Conservation (phyloP, 2,888 invertebrate species). For the Sarcophaga carnaria region DNA sequence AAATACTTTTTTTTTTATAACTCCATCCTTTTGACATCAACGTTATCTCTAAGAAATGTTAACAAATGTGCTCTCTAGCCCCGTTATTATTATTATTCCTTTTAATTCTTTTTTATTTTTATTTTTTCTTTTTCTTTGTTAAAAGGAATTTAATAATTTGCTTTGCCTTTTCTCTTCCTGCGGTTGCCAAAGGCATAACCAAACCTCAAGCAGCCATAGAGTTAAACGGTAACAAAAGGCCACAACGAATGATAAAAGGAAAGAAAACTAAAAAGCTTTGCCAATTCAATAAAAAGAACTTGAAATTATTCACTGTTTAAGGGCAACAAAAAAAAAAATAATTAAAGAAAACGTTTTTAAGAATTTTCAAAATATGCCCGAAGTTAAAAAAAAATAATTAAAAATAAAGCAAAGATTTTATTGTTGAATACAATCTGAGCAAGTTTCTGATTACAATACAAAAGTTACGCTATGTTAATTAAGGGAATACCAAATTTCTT, state of each 20-base stretch:
- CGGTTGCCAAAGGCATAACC: not conserved
- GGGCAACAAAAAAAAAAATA: not conserved
- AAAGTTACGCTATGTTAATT: too few species aligned
- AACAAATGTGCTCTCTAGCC: too few species aligned
- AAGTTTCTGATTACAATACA: too few species aligned
- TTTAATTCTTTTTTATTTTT: not conserved
- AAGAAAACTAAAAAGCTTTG: too few species aligned
- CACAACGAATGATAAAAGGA: not conserved
- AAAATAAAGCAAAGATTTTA: too few species aligned
- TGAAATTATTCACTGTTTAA: not conserved
- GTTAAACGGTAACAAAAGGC: not conserved
- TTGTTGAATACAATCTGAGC: too few species aligned
- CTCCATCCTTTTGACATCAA: too few species aligned
- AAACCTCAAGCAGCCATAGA: not conserved
- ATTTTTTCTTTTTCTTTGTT: not conserved
- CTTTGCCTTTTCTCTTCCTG: not conserved
- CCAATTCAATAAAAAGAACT: not conserved
- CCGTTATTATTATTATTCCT: not conserved
- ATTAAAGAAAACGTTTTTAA: not conserved
- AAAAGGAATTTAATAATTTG: slow-evolving; percentile 41
- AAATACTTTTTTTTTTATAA: too few species aligned
- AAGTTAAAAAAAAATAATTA: too few species aligned
- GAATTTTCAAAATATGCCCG: not conserved
- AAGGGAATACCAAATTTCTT: too few species aligned
- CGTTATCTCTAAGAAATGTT: too few species aligned